Evolutionary conservation across 2,797 vertebrate genomes (phyloP).

Genomic region (Pseudochirops corinnae): DNA sequence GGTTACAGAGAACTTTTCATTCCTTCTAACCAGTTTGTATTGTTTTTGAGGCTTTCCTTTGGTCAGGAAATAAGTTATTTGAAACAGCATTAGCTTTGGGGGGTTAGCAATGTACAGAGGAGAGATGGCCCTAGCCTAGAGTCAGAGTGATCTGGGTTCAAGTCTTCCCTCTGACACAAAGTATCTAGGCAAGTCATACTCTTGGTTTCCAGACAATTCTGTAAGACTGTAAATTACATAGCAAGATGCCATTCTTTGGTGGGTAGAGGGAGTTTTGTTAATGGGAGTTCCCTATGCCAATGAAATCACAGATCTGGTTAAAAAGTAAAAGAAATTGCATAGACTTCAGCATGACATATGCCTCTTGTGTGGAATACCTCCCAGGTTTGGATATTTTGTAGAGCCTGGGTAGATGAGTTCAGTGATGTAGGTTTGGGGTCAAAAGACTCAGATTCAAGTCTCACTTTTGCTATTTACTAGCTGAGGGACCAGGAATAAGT

Average conservation of each 20-base stretch:
- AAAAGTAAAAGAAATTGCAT: neutral
- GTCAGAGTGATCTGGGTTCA: neutral
- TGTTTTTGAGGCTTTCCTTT: neutral
- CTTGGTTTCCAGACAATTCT: neutral
- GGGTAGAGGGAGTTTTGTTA: neutral
- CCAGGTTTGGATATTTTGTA: neutral
- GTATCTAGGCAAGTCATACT: neutral
- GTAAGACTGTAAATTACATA: neutral
- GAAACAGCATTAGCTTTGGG: neutral
- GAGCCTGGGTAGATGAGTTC: neutral
- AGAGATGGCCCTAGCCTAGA: neutral
- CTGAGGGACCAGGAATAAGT: neutral
- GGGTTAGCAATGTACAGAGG: neutral
- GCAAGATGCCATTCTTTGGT: neutral
- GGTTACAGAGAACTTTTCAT: neutral
- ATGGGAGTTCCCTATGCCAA: neutral
- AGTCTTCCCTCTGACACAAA: neutral
- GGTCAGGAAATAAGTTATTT: neutral
- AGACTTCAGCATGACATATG: neutral
- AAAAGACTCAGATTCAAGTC: neutral
- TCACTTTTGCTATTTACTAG: neutral
- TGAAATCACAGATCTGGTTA: neutral
- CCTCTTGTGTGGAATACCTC: neutral
- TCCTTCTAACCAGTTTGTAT: neutral
- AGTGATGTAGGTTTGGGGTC: neutral